Percentiles rank a stretch among this genome's conserved stretches.
phyloP scores from a whole-genome alignment of 2,113 vertebrate species.

The Oncorhynchus masou region DNA sequence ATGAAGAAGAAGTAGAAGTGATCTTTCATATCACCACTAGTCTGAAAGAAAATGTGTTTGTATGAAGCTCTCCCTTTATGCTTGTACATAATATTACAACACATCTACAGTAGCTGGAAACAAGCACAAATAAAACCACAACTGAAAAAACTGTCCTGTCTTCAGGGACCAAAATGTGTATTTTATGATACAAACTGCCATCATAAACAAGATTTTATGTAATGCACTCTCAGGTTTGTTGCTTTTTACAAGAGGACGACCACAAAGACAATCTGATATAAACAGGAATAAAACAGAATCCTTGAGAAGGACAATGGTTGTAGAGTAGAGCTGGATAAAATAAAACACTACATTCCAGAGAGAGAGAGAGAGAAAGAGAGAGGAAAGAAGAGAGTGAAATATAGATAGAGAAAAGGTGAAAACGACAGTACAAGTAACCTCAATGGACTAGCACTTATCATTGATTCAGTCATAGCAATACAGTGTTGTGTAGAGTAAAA shows the following conservation, averaged over 20 bases:
- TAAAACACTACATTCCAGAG: not conserved
- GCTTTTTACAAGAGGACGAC: not conserved
- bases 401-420: not conserved
- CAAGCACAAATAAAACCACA: conserved; percentile 36
- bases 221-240: conserved; percentile 8
- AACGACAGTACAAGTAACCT: not conserved
- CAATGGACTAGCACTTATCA: not conserved
- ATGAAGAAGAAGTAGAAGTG: no score
- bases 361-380: no score
- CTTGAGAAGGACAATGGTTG: not conserved
- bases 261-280: conserved; percentile 2
- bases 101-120: conserved; percentile 35
- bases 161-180: conserved; percentile 28
- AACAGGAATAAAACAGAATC: not conserved
- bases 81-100: conserved; percentile 23
- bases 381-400: no score
- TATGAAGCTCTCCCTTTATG: conserved; percentile 1
- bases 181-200: conserved; percentile 30
- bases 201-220: conserved; percentile 35
- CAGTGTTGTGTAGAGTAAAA: conserved; percentile 3
- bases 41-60: not conserved
- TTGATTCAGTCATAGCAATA: not conserved
- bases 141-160: not conserved
- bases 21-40: conserved; percentile 25
- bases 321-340: not conserved